phyloP scores from a whole-genome alignment of 2,888 invertebrate genomes.

The Synergus laeviventris region DNA sequence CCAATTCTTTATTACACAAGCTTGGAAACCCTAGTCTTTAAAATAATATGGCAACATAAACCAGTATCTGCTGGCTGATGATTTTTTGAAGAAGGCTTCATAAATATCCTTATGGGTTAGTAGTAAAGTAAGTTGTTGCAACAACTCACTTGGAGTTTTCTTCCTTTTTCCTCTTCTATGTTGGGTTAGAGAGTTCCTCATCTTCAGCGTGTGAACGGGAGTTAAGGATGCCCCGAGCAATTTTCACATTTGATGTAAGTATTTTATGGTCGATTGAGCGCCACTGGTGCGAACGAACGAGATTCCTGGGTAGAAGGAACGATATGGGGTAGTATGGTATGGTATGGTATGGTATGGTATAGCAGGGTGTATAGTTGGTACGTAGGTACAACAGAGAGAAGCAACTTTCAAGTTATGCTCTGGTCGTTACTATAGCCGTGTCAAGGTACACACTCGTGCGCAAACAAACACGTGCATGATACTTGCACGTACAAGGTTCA shows the following conservation, averaged over 20 bases:
- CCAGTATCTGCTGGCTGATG: neutral
- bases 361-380: conserved; percentile 27
- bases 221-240: conserved; percentile 25
- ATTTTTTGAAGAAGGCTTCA: conserved; percentile 7
- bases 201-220: conserved; percentile 24
- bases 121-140: conserved; percentile 25
- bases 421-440: conserved; percentile 34
- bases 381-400: conserved; percentile 37
- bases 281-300: conserved; percentile 63
- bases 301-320: conserved; percentile 63
- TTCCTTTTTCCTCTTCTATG: conserved; percentile 11
- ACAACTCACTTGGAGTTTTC: neutral
- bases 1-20: neutral
- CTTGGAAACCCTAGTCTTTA: neutral
- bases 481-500: conserved; percentile 36
- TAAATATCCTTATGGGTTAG: conserved; percentile 21
- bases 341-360: conserved; percentile 6
- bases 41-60: neutral
- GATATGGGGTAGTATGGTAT: conserved; percentile 48
- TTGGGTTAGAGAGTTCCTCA: conserved; percentile 15
- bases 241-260: conserved; percentile 37
- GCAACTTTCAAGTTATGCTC: conserved; percentile 40
- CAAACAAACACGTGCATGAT: conserved; percentile 39
- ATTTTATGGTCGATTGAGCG: conserved; percentile 60
- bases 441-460: conserved; percentile 37